A percentile compares a stretch with the other conserved stretches of the same genome.
phyloP scores from a whole-genome alignment of 2,888 invertebrate species.

The Andricus quercusramuli region DNA sequence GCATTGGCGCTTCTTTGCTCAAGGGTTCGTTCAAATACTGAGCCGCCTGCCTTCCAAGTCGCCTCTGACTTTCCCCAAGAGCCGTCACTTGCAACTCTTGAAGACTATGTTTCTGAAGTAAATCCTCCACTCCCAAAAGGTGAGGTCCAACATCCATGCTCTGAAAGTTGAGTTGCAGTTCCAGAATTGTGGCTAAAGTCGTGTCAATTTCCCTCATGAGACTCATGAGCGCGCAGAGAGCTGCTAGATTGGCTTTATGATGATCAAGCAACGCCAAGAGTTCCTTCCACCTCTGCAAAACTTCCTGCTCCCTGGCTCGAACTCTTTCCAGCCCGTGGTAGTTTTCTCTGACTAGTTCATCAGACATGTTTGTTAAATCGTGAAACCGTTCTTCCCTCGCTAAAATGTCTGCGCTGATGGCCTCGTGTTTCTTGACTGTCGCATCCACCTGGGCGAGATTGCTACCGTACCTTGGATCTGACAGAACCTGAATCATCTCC shows the following conservation, averaged over 20 bases:
- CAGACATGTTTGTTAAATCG: constrained; percentile 95
- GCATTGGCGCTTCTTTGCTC: constrained; percentile 78
- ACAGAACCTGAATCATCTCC: constrained; percentile 97
- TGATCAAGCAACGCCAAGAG: constrained; percentile 91
- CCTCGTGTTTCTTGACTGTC: constrained; percentile 98
- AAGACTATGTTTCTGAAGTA: constrained; percentile 95
- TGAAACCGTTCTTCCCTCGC: constrained; percentile 96
- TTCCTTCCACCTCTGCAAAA: constrained; percentile 92
- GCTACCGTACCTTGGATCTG: constrained; percentile 94
- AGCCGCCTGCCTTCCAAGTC: constrained; percentile 85
- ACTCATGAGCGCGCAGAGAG: constrained; percentile 92
- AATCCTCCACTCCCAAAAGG: constrained; percentile 95
- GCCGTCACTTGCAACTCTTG: constrained; percentile 92
- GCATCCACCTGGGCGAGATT: constrained; percentile 97
- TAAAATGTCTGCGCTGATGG: constrained; percentile 97
- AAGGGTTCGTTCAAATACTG: constrained; percentile 68
- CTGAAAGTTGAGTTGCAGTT: constrained; percentile 88
- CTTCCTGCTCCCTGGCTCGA: constrained; percentile 85
- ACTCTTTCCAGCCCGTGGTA: constrained; percentile 95
- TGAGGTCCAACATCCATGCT: constrained; percentile 96
- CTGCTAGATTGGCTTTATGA: constrained; percentile 87
- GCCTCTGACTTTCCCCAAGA: constrained; percentile 90
- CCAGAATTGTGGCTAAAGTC: constrained; percentile 89
- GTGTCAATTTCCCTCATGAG: constrained; percentile 95
- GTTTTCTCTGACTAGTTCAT: constrained; percentile 93